Evolutionary conservation across 2,888 invertebrate species (phyloP), one percentile per base, ranked within the genome.

Genomic region (Andrena chrysosceles): DNA sequence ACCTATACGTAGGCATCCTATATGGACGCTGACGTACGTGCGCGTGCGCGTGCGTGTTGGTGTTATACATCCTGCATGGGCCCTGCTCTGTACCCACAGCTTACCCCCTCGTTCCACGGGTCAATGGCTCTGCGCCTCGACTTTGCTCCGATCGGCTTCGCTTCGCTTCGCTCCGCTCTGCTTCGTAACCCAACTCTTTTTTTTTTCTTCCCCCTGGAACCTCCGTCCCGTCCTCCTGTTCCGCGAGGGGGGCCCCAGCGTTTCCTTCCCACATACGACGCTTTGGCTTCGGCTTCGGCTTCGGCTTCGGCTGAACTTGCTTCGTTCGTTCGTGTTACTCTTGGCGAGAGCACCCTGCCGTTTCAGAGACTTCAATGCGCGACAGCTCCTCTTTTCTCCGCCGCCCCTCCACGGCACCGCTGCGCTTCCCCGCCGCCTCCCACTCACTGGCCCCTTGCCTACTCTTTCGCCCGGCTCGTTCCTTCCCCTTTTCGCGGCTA

Each of bases 331-430:
- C 89, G 89, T 89, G 89, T 89, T 89, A 89, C 89, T 87, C 86
- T 89, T 75, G 77, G 75, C 82, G 82, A 77, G 85, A 85, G 89
- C 88, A 87, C 84, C 87, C 87, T 83, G 82, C 72, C 81, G 81
- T 77, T 87, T 89, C 88, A 92, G 93, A 93, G 94, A 93, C 89
- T 94, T 94, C 90, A 92, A 93, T 90, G 93, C 94, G 90, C 90
- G 93, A 91, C 90, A 89, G 87, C 85, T 89, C 84, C 86, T 87
- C 84, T 87, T 85, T 87, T 84, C 89, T 84, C 85, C 68, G 75
- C 76, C 68, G 75, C 82, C 48, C 72, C 54, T 68, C 85, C 64
- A 75, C 48, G 26, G 42, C 67, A 60, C 68, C 77, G 67, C 59
- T 64, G 60, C 63, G 26, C 63, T 35, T 75, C 71, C n/a, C 48